Conservation (phyloP, 2,113 vertebrate species). For the Orycteropus afer region DNA sequence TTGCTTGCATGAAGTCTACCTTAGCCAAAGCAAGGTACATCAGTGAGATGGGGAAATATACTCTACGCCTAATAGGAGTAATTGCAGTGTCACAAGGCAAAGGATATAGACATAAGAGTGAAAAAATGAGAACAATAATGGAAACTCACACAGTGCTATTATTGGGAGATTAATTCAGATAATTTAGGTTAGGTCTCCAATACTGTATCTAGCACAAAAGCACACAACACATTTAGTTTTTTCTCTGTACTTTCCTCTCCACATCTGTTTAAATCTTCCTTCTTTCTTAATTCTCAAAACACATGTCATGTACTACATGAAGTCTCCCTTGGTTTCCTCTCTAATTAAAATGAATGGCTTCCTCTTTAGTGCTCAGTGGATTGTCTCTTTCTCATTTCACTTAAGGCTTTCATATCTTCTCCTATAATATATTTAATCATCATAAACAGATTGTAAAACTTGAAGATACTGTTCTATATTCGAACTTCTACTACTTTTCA, state of each 20-base stretch:
- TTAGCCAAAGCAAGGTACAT: background rate
- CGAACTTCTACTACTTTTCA: background rate
- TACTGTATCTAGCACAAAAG: background rate
- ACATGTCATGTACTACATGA: background rate
- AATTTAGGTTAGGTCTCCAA: background rate
- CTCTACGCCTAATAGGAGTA: background rate
- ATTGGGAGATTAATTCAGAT: background rate
- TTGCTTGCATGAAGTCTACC: background rate
- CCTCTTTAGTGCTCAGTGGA: background rate
- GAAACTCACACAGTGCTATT: background rate
- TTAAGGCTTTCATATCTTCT: conserved; percentile 9
- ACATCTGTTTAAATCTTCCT: background rate
- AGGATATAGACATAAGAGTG: background rate
- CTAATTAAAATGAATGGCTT: background rate
- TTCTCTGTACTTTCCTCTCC: background rate
- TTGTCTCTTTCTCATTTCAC: background rate
- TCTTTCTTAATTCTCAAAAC: conserved; percentile 9
- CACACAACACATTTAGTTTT: background rate
- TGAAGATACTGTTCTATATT: background rate
- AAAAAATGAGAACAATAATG: background rate
- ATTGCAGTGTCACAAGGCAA: background rate
- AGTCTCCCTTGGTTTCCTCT: conserved; percentile 11
- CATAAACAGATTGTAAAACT: background rate
- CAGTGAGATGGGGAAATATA: background rate
- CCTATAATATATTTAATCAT: background rate